A percentile compares a stretch with the other conserved stretches of the same genome.
Conservation (phyloP, 2,797 vertebrate genomes). For the Melanitta fusca region DNA sequence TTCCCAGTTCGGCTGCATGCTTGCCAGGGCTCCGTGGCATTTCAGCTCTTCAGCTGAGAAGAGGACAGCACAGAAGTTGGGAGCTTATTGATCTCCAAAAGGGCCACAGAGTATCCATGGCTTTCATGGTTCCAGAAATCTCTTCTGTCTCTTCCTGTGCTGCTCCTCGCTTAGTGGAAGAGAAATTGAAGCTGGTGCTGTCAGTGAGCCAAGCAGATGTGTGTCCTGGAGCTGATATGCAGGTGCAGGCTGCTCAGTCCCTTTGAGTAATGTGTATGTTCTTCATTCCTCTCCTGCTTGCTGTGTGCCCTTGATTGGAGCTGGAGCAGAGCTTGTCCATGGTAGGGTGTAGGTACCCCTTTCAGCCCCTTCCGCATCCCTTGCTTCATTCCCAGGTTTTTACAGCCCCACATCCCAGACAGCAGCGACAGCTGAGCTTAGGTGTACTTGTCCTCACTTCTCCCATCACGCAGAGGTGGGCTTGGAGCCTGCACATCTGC, state of each 20-base stretch:
- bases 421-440: accelerated
- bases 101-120: accelerated
- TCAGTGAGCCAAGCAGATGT: not conserved
- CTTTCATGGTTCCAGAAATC: not conserved
- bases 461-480: accelerated
- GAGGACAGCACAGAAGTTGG: not conserved
- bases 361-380: not conserved
- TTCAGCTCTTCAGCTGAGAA: not conserved
- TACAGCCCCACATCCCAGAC: not conserved
- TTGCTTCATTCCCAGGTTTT: not conserved
- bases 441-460: not conserved
- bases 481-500: not conserved
- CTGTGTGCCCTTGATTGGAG: not conserved
- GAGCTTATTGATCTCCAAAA: not conserved
- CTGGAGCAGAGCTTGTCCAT: accelerated
- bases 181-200: not conserved
- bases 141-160: not conserved
- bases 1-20: not conserved
- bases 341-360: not conserved
- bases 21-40: not conserved
- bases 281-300: not conserved
- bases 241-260: accelerated
- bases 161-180: not conserved
- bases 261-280: accelerated
- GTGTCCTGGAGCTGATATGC: accelerated